A percentile compares a stretch with the other conserved stretches of the same genome.
phyloP scores from a whole-genome alignment of 2,888 invertebrate species.

The Synanthedon myopaeformis region DNA sequence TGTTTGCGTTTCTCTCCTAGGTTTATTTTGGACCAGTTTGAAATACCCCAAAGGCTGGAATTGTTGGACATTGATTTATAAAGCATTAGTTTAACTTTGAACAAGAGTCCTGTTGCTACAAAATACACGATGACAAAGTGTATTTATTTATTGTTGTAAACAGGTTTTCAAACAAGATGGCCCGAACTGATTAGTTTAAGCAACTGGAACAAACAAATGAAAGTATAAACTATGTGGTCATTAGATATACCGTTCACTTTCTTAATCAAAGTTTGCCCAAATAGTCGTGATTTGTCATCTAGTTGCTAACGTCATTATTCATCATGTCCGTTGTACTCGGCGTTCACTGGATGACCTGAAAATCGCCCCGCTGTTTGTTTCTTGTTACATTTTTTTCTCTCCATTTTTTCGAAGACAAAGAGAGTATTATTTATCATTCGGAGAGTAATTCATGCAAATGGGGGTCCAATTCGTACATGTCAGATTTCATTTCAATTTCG shows the following conservation, averaged over 20 bases:
- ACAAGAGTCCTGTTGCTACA: background rate
- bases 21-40: background rate
- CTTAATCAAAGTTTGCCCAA: background rate
- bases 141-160: too few relatives aligned
- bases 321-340: background rate
- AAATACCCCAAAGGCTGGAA: background rate
- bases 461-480: background rate
- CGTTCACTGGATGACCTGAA: slow-evolving; percentile 2
- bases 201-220: too few relatives aligned
- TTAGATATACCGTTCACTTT: background rate
- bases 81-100: background rate
- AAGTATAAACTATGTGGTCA: background rate
- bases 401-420: background rate
- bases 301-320: background rate
- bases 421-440: slow-evolving; percentile 1
- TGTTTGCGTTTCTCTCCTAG: background rate
- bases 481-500: background rate
- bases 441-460: slow-evolving; percentile 8
- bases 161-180: too few relatives aligned
- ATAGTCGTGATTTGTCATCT: slow-evolving; percentile 1
- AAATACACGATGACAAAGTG: too few relatives aligned
- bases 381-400: background rate
- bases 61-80: background rate
- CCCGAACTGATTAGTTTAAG: too few relatives aligned
- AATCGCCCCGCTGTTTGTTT: background rate